Evolutionary conservation across 2,888 invertebrate species (phyloP).

Genomic region (Trachelus iudaicus): DNA sequence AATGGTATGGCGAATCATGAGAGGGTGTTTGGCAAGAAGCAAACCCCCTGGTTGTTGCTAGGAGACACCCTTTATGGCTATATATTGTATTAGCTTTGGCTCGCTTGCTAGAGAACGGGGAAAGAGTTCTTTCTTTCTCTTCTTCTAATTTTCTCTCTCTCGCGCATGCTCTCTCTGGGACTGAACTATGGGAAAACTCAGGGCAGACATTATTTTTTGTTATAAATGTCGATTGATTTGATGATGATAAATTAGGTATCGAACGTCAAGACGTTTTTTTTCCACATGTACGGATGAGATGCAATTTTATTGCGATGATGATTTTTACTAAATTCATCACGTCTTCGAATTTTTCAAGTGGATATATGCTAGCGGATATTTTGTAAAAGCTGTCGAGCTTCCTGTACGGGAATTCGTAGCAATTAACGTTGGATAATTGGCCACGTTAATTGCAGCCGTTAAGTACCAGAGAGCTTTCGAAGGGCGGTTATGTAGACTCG

Average conservation of each 20-base stretch:
- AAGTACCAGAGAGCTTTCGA: neutral
- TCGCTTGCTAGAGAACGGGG: constrained; percentile 8
- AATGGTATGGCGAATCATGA: neutral
- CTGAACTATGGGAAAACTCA: neutral
- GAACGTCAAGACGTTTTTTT: neutral
- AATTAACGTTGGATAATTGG: neutral
- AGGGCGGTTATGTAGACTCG: neutral
- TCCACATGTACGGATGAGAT: neutral
- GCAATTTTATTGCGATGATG: neutral
- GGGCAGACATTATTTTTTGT: neutral
- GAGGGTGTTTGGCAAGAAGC: neutral
- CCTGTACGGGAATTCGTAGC: neutral
- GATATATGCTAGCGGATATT: neutral
- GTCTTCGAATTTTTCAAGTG: neutral
- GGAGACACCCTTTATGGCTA: constrained; percentile 60
- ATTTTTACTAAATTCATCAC: too few species aligned
- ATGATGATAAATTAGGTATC: neutral
- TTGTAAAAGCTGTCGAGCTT: neutral
- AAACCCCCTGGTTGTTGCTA: constrained; percentile 47
- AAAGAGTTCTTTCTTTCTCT: constrained; percentile 12
- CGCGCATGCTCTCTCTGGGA: neutral
- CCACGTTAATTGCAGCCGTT: neutral
- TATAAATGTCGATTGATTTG: neutral
- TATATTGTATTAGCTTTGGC: constrained; percentile 59
- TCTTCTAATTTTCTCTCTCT: neutral